Percentiles rank a stretch among this genome's conserved stretches.
phyloP scores from a whole-genome alignment of 2,113 vertebrate species.

The Fregata magnificens region DNA sequence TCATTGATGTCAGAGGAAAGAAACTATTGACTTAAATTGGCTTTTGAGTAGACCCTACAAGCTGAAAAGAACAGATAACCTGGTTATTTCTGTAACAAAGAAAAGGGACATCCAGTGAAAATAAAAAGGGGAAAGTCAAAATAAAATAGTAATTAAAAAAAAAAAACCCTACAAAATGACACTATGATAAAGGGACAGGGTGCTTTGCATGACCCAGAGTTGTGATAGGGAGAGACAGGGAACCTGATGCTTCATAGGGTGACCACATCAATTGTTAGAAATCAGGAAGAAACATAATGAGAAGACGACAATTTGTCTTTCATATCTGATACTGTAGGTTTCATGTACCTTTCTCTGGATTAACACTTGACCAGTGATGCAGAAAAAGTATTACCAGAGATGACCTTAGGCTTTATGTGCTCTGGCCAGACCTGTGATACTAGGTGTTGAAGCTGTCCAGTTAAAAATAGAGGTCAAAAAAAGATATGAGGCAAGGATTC shows the following conservation, averaged over 20 bases:
- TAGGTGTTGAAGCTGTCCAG: not conserved
- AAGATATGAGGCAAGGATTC: not conserved
- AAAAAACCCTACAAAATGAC: not conserved
- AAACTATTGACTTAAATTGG: slow-evolving; percentile 12
- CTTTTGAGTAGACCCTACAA: slow-evolving; percentile 17
- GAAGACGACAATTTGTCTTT: not conserved
- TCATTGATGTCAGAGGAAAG: slow-evolving; percentile 47
- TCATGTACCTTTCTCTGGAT: not conserved
- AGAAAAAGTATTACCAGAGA: not conserved
- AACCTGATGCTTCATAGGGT: not conserved
- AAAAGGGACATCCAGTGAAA: not conserved
- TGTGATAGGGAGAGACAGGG: not conserved
- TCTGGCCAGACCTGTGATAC: not conserved
- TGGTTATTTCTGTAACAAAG: not conserved
- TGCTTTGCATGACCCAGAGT: not conserved
- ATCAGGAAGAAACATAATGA: not conserved
- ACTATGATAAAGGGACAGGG: not conserved
- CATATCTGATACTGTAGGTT: not conserved
- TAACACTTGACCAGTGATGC: not conserved
- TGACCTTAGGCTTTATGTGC: not conserved
- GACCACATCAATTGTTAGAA: not conserved
- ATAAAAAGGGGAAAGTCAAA: not conserved
- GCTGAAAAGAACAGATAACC: slow-evolving; percentile 29
- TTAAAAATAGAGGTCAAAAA: not conserved
- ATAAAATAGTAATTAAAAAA: not conserved